Evolutionary conservation across 2,888 invertebrate species (phyloP), one percentile per base, ranked within the genome.

Genomic region (Coelinius sp.): DNA sequence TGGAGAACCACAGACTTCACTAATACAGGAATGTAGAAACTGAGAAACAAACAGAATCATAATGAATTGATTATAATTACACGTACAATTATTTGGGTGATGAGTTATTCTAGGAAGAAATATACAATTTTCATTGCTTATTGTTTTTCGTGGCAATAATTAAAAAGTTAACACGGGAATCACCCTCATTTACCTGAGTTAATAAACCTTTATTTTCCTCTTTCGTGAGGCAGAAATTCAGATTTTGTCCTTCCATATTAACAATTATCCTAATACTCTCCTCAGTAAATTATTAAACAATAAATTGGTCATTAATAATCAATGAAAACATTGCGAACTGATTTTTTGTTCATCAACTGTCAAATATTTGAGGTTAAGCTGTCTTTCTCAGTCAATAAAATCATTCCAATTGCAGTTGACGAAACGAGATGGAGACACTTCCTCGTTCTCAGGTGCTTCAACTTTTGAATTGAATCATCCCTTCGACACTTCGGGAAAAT

Each of bases 1-100:
- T n/a, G 80, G 78, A 27, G 77, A 77, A 1, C 83, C 82, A 66
- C 86, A 87, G 75, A 86, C 82, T 81, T 87, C 86, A 70, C 85
- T 83, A 22, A 82, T 78, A 49, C 86, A 87, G n/a, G 80, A 75
- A 69, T 87, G 83, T 35, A 86, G 44, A 63, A 87, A 76, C 87
- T 87, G 31, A 14, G 78, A 78, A 17, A 8, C 20, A 8, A 38
- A 10, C 3, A 65, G 24, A 35, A n/a, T 63, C 24, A n/a, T n/a
- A n/a, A n/a, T n/a, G n/a, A n/a, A n/a, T n/a, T n/a, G n/a, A n/a
- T n/a, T n/a, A n/a, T n/a, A n/a, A n/a, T n/a, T n/a, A n/a, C n/a
- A n/a, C n/a, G n/a, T n/a, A n/a, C n/a, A n/a, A n/a, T n/a, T n/a
- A n/a, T n/a, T n/a, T n/a, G n/a, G n/a, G n/a, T n/a, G n/a, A n/a